phyloP scores from a whole-genome alignment of 2,888 invertebrate genomes.

The Eilema caniola region DNA sequence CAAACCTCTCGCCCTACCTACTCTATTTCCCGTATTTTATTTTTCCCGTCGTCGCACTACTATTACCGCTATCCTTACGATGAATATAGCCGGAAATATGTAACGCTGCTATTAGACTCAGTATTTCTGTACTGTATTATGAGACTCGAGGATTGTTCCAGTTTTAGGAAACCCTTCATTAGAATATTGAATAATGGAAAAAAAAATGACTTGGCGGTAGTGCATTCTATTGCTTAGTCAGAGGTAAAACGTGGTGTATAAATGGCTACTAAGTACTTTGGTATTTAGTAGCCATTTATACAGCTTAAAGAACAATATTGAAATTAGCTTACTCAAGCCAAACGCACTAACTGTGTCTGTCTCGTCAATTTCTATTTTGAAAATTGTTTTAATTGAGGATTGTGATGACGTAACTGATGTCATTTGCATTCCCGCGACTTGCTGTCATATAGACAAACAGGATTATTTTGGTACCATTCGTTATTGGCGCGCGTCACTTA shows the following conservation, averaged over 20 bases:
- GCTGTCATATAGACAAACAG: constrained; percentile 45
- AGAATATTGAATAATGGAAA: background rate
- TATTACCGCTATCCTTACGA: constrained; percentile 34
- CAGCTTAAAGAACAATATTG: too few relatives aligned
- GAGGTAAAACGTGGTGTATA: too few relatives aligned
- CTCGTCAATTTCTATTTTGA: too few relatives aligned
- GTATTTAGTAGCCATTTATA: too few relatives aligned
- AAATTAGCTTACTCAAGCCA: too few relatives aligned
- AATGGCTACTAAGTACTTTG: too few relatives aligned
- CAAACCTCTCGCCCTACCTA: constrained; percentile 10
- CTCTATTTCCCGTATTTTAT: constrained; percentile 32
- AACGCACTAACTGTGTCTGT: too few relatives aligned
- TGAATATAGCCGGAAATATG: constrained; percentile 17
- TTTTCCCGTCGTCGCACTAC: constrained; percentile 29
- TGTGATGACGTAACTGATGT: constrained; percentile 39
- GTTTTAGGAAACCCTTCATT: background rate
- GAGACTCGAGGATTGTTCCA: background rate
- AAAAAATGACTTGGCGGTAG: too few relatives aligned
- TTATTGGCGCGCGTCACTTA: constrained; percentile 42
- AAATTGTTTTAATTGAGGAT: constrained; percentile 34
- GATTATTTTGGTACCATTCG: constrained; percentile 53
- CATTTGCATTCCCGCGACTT: constrained; percentile 21
- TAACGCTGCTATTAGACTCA: constrained; percentile 9
- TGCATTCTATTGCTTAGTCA: too few relatives aligned
- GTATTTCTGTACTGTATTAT: background rate